Evolutionary conservation across 35 echinoderm and acorn worm species (phyloP), one percentile per base, ranked within the genome.

Genomic region (Apostichopus californicus): DNA sequence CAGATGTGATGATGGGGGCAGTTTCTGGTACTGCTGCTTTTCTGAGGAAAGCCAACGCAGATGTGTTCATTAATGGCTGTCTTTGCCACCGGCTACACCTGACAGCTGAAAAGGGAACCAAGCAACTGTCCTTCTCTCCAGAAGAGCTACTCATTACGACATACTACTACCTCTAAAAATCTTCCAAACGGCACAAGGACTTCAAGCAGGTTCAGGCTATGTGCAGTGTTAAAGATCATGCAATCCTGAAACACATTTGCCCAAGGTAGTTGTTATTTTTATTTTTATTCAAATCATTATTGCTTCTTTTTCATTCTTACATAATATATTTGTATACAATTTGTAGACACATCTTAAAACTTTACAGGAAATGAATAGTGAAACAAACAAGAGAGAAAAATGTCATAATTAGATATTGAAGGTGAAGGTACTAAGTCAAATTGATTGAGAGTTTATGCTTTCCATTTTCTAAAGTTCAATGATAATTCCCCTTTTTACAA

Each of bases 101-200:
- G 54, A 86, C 91, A 79, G 94, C 91, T 82, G 87, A 95, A 88
- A 94, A 93, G 25, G 85, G 94, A 59, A 91, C 83, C 56, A 86
- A 81, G 23, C 78, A 81, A 46, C 46, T 86, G 83, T 28, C 26
- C 26, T 86, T 5, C 26, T 86, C 83, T 56, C 77, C 92, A 92
- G 91, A 78, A 58, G 91, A 95, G 64, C 88, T 93, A 53, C 57
- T 95, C 21, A 28, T 28, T 28, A 28, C 26, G 26, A 87, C 84
- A 55, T 89, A 82, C 77, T 95, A 95, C 78, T 95, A 93, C 57
- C 78, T 95, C 64, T 84, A 95, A 86, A 95, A 95, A 83, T 95
- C 94, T 24, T 93, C 78, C 9, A 95, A 95, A 78, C 94, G 91
- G 5, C 94, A 90, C 91, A 93, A 95, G 87, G 78, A 92, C 54